Percentiles rank a stretch among this genome's conserved stretches.
phyloP scores from a whole-genome alignment of 2,797 vertebrate genomes.

The Cryptoprocta ferox region DNA sequence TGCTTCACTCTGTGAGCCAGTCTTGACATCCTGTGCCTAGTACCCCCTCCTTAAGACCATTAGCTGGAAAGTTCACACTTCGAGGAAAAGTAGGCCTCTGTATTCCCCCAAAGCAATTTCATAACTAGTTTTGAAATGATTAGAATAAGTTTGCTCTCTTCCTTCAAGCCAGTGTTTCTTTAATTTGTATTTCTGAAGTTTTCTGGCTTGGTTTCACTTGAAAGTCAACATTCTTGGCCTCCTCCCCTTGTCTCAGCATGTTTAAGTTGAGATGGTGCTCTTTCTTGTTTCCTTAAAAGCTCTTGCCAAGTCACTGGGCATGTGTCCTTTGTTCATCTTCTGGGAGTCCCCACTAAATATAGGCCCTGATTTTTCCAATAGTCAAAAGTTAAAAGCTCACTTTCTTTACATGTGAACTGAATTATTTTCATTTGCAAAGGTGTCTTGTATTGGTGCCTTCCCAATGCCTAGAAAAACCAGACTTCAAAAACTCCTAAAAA shows the following conservation, averaged over 20 bases:
- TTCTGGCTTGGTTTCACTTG: constrained; percentile 67
- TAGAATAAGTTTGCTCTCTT: constrained; percentile 15
- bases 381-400: not conserved
- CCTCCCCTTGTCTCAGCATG: constrained; percentile 17
- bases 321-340: not conserved
- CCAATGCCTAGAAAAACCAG: not conserved
- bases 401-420: not conserved
- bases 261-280: not conserved
- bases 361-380: not conserved
- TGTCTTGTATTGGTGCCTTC: not conserved
- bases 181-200: constrained; percentile 60
- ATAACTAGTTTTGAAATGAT: constrained; percentile 30
- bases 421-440: constrained; percentile 11
- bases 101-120: not conserved
- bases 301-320: constrained; percentile 2
- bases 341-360: not conserved
- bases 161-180: constrained; percentile 53
- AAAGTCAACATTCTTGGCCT: constrained; percentile 50
- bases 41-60: not conserved
- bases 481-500: not conserved
- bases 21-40: not conserved
- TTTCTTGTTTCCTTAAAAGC: constrained; percentile 20
- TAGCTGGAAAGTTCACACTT: not conserved
- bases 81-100: not conserved
- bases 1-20: constrained; percentile 56